Evolutionary conservation across 2,113 vertebrate species (phyloP).

Genomic region (Halcyon malimbica): DNA sequence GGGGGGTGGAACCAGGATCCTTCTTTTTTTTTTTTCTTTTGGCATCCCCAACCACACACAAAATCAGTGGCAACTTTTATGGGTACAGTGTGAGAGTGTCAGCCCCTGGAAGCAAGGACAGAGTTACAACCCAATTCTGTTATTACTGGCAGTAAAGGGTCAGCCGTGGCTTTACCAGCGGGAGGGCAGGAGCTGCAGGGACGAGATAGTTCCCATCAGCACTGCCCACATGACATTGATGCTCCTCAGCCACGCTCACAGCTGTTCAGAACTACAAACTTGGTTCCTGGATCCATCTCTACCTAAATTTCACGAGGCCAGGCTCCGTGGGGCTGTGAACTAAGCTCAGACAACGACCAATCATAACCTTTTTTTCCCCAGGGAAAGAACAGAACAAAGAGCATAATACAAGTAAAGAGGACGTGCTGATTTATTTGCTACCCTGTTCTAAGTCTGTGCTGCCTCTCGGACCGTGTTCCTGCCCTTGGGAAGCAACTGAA

Average conservation of each 20-base stretch:
- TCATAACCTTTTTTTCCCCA: neutral
- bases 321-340: neutral
- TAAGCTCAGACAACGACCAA: neutral
- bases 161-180: neutral
- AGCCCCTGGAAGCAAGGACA: neutral
- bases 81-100: neutral
- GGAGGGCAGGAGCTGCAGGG: neutral
- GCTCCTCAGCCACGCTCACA: neutral
- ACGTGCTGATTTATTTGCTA: neutral
- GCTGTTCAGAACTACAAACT: neutral
- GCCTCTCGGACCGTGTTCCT: neutral
- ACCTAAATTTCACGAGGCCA: too few relatives aligned
- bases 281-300: neutral
- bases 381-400: neutral
- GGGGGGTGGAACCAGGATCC: neutral
- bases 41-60: neutral
- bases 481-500: neutral
- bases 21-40: neutral
- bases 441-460: neutral
- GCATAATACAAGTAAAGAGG: neutral
- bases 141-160: neutral
- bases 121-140: neutral
- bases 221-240: rapidly evolving
- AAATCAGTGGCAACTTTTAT: neutral
- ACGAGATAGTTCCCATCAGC: neutral